Percentiles rank a stretch among this genome's conserved stretches.
These are phyloP conservation scores for Frieseomelitta varia DNA, from an alignment of 1,140 invertebrate genomes.

Conservation along the genomic window DNA sequence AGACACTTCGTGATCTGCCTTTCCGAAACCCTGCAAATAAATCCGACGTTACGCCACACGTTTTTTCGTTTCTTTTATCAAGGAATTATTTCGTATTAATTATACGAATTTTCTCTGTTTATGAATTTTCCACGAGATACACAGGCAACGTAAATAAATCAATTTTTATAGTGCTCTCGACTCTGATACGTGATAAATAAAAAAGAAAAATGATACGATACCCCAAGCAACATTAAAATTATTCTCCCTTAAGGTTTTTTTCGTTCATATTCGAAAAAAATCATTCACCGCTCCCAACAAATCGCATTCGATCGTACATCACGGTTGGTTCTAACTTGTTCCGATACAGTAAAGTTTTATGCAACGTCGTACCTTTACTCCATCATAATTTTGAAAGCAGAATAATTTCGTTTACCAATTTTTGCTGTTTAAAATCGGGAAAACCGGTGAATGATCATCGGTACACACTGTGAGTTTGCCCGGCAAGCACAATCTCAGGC, in stretches of 20 bases:
- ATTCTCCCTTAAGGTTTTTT: not conserved
- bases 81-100: not conserved
- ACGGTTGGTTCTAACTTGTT: not conserved
- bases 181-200: not conserved
- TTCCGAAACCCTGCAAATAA: constrained; percentile 88
- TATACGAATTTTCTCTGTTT: not conserved
- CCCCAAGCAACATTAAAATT: constrained; percentile 11
- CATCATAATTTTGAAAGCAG: not conserved
- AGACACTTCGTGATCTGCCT: constrained; percentile 91
- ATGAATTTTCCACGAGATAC: not conserved
- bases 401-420: constrained; percentile 2
- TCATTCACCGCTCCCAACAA: not conserved
- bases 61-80: not conserved
- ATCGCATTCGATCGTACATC: not conserved
- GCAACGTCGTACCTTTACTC: not conserved
- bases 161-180: not conserved
- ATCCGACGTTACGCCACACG: not conserved
- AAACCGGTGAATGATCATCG: not conserved
- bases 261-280: not conserved
- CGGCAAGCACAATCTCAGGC: not conserved
- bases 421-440: not conserved
- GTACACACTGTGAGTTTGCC: not conserved
- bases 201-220: constrained; percentile 10
- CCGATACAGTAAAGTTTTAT: not conserved
- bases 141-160: not conserved